Conservation (phyloP, 1,140 invertebrate genomes). For the Eufriesea mexicana region DNA sequence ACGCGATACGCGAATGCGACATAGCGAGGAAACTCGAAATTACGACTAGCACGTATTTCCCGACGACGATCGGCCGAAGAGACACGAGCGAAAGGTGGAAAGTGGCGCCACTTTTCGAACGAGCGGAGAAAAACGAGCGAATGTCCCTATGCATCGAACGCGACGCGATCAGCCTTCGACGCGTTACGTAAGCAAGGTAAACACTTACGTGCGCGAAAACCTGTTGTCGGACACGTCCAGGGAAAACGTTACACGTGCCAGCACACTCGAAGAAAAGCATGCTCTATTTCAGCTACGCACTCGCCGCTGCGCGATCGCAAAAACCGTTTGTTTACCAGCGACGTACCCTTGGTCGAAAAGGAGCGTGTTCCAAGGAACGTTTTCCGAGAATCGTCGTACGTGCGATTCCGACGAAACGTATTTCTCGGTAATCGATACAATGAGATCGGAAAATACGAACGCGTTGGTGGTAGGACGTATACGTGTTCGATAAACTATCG, state of each 20-base stretch:
- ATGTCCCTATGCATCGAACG: not conserved
- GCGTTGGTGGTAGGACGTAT: no score
- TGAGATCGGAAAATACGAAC: not conserved
- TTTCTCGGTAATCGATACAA: not conserved
- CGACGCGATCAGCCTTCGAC: slow-evolving; percentile 51
- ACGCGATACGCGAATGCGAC: no score
- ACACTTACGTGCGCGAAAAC: slow-evolving; percentile 64
- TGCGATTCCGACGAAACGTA: no score
- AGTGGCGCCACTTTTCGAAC: not conserved
- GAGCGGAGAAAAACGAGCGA: not conserved
- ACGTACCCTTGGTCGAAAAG: slow-evolving; percentile 36
- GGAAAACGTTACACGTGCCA: slow-evolving; percentile 57
- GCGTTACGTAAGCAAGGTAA: slow-evolving; percentile 62
- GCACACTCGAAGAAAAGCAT: not conserved
- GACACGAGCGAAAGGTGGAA: not conserved
- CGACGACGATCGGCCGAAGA: not conserved
- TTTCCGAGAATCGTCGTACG: not conserved
- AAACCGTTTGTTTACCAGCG: slow-evolving; percentile 33
- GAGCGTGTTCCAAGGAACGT: not conserved
- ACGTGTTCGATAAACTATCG: not conserved
- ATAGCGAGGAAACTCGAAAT: no score
- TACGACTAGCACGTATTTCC: no score
- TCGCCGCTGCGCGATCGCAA: not conserved
- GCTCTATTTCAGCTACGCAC: not conserved
- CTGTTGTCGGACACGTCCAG: slow-evolving; percentile 57